Evolutionary conservation across 2,113 vertebrate genomes (phyloP).

Genomic region (Trogon surrucura): DNA sequence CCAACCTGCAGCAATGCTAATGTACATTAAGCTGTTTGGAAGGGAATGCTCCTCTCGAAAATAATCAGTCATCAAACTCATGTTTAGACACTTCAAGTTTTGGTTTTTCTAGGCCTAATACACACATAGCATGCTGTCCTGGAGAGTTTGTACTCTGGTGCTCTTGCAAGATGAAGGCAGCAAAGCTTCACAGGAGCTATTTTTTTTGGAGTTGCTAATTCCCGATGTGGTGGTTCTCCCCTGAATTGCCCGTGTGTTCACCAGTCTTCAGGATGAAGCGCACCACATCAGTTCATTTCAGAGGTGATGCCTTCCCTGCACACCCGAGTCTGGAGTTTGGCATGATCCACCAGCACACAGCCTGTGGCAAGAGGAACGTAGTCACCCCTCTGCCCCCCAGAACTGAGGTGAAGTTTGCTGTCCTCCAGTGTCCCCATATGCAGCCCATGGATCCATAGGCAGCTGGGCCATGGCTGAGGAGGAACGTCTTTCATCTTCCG

Average conservation of each 20-base stretch:
- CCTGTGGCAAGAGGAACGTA: fast-evolving
- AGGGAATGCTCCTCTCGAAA: not conserved
- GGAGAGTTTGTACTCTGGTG: not conserved
- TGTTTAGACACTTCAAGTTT: not conserved
- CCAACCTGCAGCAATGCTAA: not conserved
- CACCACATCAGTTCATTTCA: not conserved
- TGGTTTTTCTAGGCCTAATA: not conserved
- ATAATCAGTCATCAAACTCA: fast-evolving
- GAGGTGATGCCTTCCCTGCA: not conserved
- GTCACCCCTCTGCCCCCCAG: not conserved
- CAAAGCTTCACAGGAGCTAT: not conserved
- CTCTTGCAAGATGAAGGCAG: not conserved
- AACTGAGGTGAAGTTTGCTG: fast-evolving
- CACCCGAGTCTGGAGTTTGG: not conserved
- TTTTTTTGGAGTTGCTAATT: not conserved
- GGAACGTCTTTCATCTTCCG: not conserved
- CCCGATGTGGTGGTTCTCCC: not conserved
- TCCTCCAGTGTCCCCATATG: not conserved
- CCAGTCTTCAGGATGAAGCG: not conserved
- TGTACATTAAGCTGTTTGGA: not conserved
- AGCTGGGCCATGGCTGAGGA: not conserved
- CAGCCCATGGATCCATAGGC: not conserved
- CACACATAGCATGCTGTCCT: not conserved
- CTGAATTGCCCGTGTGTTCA: not conserved
- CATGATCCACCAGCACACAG: not conserved